Percentiles rank a stretch among this genome's conserved stretches.
Evolutionary conservation across 2,888 invertebrate genomes (phyloP).

Genomic region (Drosophila koepferae): DNA sequence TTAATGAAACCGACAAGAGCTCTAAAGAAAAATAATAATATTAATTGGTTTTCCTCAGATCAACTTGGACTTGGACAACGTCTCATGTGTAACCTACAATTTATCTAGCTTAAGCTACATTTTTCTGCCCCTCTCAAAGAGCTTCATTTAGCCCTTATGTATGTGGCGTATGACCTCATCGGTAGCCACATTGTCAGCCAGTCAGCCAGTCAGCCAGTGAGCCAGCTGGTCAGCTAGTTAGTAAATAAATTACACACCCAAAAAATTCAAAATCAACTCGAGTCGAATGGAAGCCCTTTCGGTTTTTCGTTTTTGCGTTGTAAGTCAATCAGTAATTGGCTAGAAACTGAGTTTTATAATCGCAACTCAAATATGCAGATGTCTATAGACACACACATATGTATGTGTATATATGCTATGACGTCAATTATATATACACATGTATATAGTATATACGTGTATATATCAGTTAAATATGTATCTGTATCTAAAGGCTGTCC

Average conservation of each 20-base stretch:
- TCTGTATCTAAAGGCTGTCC: conserved; percentile 56
- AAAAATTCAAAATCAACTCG: conserved; percentile 14
- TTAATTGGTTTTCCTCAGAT: no score
- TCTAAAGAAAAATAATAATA: no score
- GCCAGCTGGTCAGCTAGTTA: conserved; percentile 19
- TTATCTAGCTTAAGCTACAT: conserved; percentile 3
- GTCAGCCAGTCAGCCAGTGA: neutral
- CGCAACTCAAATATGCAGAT: conserved; percentile 12
- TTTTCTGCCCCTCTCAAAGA: neutral
- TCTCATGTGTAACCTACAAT: neutral
- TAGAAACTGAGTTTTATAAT: conserved; percentile 50
- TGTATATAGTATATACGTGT: neutral
- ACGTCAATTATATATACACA: conserved; percentile 8
- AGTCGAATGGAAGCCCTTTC: conserved; percentile 23
- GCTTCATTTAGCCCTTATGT: conserved; percentile 26
- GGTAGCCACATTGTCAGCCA: conserved; percentile 4
- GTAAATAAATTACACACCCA: conserved; percentile 36
- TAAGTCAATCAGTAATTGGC: conserved; percentile 67
- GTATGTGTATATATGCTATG: neutral
- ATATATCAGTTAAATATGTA: neutral
- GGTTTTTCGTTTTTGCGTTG: conserved; percentile 17
- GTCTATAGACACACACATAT: neutral
- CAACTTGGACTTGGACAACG: neutral
- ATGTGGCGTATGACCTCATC: conserved; percentile 51
- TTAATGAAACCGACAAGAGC: no score